Conservation (phyloP, 2,113 vertebrate genomes). For the Myocastor coypus region DNA sequence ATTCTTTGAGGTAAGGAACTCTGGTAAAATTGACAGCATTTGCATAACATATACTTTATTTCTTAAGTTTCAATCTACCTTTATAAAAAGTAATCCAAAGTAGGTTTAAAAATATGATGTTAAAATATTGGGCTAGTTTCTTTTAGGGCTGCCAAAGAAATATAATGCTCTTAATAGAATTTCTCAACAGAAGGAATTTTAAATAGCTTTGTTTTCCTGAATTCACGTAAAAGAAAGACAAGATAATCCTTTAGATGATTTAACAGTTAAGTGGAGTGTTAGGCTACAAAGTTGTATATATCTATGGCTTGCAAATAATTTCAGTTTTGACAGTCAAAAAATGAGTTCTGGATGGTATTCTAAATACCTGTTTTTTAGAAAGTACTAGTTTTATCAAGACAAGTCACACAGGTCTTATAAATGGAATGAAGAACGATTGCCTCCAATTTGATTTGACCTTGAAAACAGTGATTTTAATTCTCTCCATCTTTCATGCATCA, state of each 20-base stretch:
- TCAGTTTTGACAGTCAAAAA: slow-evolving; percentile 85
- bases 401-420: slow-evolving; percentile 81
- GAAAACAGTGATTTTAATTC: slow-evolving; percentile 78
- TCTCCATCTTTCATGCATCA: slow-evolving; percentile 62
- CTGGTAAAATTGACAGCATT: background rate
- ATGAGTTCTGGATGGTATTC: slow-evolving; percentile 84
- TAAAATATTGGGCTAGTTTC: slow-evolving; percentile 65
- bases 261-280: slow-evolving; percentile 87
- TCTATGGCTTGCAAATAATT: slow-evolving; percentile 85
- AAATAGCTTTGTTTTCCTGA: slow-evolving; percentile 70
- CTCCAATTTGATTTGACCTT: slow-evolving; percentile 85
- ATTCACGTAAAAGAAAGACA: slow-evolving; percentile 76
- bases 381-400: slow-evolving; percentile 79
- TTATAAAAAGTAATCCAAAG: slow-evolving; percentile 37
- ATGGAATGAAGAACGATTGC: slow-evolving; percentile 78
- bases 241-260: slow-evolving; percentile 81
- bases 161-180: slow-evolving; percentile 67
- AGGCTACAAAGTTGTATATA: slow-evolving; percentile 78
- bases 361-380: slow-evolving; percentile 83
- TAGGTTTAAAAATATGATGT: slow-evolving; percentile 60
- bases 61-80: slow-evolving; percentile 6
- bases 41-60: background rate
- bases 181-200: slow-evolving; percentile 74
- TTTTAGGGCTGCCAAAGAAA: slow-evolving; percentile 68
- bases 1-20: background rate